phyloP scores from a whole-genome alignment of 92 coral and sea anemone species.

The Porites rus region DNA sequence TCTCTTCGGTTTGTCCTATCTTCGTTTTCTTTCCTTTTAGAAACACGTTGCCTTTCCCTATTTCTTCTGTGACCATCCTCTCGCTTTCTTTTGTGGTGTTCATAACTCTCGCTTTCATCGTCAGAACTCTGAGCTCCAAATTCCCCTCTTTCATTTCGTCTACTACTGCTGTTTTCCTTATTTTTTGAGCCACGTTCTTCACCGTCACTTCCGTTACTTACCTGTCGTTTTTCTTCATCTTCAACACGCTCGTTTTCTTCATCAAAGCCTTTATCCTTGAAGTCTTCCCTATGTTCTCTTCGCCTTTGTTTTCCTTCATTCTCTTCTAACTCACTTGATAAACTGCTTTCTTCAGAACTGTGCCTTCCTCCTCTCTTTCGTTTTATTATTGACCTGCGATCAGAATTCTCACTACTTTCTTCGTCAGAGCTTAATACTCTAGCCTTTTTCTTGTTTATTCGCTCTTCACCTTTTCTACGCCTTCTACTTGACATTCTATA shows the following conservation, averaged over 20 bases:
- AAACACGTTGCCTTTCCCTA: neutral
- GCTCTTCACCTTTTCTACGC: neutral
- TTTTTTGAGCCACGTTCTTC: neutral
- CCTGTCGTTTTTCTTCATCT: no score
- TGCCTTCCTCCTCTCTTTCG: neutral
- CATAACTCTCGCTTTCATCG: no score
- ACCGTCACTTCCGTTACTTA: no score
- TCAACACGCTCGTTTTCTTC: neutral
- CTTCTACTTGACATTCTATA: neutral
- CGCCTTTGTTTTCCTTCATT: no score
- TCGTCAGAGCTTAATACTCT: neutral
- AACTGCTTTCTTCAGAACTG: neutral
- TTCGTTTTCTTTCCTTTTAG: neutral
- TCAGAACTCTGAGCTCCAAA: no score
- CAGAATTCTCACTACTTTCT: slow-evolving; percentile 2
- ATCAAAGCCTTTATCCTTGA: neutral
- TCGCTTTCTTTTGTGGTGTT: neutral
- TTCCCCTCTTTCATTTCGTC: neutral
- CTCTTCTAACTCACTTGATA: neutral
- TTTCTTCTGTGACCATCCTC: neutral
- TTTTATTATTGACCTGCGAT: neutral
- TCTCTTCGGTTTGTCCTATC: slow-evolving; percentile 9
- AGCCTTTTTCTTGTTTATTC: neutral
- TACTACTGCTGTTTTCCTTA: neutral
- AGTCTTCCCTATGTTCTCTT: neutral